Percentiles rank a stretch among this genome's conserved stretches.
Evolutionary conservation across 2,113 vertebrate species (phyloP).

Genomic region (Boulengeromyrus knoepffleri): DNA sequence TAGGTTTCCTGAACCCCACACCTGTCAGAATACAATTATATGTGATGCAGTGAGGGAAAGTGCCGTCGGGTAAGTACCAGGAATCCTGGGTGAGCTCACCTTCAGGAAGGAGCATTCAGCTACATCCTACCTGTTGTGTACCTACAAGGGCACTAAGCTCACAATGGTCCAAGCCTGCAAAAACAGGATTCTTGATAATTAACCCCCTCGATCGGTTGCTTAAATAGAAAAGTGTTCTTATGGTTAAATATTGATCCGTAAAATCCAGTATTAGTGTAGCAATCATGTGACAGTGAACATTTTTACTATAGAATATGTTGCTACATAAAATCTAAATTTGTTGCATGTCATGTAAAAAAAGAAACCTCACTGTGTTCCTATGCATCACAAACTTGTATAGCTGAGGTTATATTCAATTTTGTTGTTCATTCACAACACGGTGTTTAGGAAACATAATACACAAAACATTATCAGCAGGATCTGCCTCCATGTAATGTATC

Average conservation of each 20-base stretch:
- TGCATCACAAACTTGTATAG: not conserved
- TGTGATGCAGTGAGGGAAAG: not conserved
- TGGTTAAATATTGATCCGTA: not conserved
- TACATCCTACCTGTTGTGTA: not conserved
- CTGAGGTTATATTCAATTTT: not conserved
- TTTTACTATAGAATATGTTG: not conserved
- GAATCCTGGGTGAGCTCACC: not conserved
- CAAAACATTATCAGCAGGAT: not conserved
- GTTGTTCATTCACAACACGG: not conserved
- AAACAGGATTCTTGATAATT: not conserved
- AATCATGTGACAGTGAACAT: not conserved
- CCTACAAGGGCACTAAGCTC: not conserved
- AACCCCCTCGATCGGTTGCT: not conserved
- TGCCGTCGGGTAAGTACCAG: not conserved
- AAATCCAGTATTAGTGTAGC: not conserved
- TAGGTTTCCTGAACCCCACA: not conserved
- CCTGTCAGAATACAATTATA: slow-evolving; percentile 8
- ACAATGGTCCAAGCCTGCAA: not conserved
- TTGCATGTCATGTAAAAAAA: not conserved
- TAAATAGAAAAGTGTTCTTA: not conserved
- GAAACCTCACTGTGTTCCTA: not conserved
- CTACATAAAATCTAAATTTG: not conserved
- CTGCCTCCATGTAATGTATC: not conserved
- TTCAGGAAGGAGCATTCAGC: not conserved
- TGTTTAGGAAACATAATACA: not conserved